These are phyloP conservation scores for Chelonus formosanus DNA, from an alignment of 2,888 invertebrate species.

Conservation along the genomic window DNA sequence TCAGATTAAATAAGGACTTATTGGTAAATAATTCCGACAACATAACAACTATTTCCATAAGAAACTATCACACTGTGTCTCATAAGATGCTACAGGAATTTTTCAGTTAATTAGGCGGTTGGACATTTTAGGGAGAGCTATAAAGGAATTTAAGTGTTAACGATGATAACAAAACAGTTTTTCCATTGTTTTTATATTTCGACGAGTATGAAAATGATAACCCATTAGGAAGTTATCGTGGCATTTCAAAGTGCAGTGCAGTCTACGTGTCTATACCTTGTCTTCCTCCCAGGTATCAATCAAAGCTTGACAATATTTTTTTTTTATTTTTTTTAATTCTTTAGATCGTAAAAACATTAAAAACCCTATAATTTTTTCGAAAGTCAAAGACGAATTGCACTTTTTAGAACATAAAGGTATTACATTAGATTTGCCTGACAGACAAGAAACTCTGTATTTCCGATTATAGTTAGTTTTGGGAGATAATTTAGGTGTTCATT, in stretches of 20 bases:
- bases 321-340: conserved; percentile 10
- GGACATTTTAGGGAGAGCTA: conserved; percentile 33
- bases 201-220: conserved; percentile 1
- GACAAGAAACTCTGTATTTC: conserved; percentile 16
- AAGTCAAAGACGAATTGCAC: conserved; percentile 18
- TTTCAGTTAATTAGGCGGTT: no score
- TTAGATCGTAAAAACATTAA: conserved; percentile 37
- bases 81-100: no score
- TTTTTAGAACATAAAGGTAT: conserved; percentile 26
- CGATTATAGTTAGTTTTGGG: conserved; percentile 28
- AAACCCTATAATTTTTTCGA: conserved; percentile 36
- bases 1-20: no score
- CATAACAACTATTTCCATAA: no score
- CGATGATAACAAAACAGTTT: background rate
- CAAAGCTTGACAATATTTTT: conserved; percentile 6
- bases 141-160: conserved; percentile 29
- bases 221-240: background rate
- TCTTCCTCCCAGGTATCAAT: background rate
- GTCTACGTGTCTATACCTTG: background rate
- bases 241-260: background rate
- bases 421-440: conserved; percentile 1
- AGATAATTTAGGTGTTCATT: conserved; percentile 32
- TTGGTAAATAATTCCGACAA: no score
- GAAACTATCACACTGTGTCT: no score
- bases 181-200: background rate